Evolutionary conservation across 2,113 vertebrate species (phyloP).

Genomic region (Eonycteris spelaea): DNA sequence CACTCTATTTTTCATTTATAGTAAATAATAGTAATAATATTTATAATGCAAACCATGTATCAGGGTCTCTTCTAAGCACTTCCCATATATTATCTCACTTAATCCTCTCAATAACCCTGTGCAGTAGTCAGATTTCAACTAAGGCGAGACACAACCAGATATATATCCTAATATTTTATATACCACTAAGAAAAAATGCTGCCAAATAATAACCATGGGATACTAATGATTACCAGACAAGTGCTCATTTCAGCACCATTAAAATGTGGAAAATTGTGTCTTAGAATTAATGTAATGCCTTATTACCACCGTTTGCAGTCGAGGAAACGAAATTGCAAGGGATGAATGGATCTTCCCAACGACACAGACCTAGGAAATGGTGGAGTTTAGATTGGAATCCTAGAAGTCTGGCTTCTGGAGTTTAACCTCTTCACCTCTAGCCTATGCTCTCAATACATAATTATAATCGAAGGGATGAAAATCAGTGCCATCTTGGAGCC

Average conservation of each 20-base stretch:
- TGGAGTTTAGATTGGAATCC: neutral
- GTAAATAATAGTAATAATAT: neutral
- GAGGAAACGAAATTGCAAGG: neutral
- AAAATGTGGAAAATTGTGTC: neutral
- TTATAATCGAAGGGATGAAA: neutral
- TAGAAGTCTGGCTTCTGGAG: neutral
- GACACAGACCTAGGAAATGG: neutral
- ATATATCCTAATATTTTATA: neutral
- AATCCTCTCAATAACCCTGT: neutral
- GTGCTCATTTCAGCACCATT: neutral
- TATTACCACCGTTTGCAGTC: neutral
- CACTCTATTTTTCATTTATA: neutral
- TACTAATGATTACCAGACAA: neutral
- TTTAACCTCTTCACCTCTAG: neutral
- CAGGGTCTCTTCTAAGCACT: neutral
- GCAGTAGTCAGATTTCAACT: neutral
- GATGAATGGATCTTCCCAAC: neutral
- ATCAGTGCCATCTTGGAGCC: neutral
- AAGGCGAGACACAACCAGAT: neutral
- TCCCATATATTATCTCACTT: neutral
- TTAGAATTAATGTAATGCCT: neutral
- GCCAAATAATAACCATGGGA: neutral
- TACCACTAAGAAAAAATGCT: neutral
- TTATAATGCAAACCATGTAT: neutral
- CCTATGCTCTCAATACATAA: neutral